Base-by-base conservation (phyloP, 2,797 vertebrate species). In the Sebastes aleutianus region DNA sequence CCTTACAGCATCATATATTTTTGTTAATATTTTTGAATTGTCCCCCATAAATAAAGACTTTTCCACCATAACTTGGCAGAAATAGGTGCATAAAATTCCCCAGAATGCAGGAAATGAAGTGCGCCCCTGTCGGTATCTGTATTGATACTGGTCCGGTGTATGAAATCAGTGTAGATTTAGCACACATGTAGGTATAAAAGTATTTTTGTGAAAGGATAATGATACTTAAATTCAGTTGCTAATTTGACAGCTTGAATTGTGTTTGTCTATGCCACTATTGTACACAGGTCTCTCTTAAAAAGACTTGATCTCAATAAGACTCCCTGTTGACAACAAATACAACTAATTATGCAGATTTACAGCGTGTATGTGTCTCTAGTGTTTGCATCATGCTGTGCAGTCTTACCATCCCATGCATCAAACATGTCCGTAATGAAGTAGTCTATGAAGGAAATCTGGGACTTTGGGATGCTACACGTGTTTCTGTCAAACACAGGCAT, bases 401-500 rank as follows among this genome's bases (percentile, higher is more conserved):
- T 63, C 93, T 97, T 96, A 99, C 98, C 98, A 27, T 99, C 97
- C 98, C 98, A 99, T 65, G 98, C 97, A 61, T 98, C 97, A 79
- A 98, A 99, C 98, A 99, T 99, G 93, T 98, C 97, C 0, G 97
- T 99, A 89, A 99, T 97, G 95, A 99, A 99, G 94, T 99, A 99
- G 94, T 99, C 97, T n/a, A 99, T 99, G 92, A 99, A 99, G 36
- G 98, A 99, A 93, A 99, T 97, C 92, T 99, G 98, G 85, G 98
- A 97, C 91, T 98, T 98, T 80, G 98, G 98, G 92, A 99, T 98
- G 94, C 98, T 99, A 95, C 98, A 99, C 31, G 97, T 98, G 86
- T 97, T 97, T 86, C 98, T 96, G 95, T 99, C 98, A 83, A 99
- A 99, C 88, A 98, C 97, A 0, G 98, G 98, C 98, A 99, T 99